Base-by-base conservation (phyloP, 1,140 invertebrate genomes). In the Harlomillsia oculata region DNA sequence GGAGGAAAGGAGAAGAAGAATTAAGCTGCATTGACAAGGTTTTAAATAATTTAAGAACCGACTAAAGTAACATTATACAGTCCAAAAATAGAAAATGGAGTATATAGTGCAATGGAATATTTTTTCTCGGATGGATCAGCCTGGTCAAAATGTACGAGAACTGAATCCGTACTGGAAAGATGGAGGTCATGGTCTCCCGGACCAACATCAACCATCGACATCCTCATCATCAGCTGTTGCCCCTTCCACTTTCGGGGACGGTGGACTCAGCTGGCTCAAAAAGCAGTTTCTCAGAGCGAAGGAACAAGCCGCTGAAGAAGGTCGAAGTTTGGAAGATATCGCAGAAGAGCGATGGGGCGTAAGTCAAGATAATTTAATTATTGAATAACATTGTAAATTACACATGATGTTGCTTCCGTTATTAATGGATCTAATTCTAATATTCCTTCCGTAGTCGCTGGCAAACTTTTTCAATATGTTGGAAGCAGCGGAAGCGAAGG, bases 111-210 rank as follows among this genome's bases (percentile, higher is more conserved):
- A n/a, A n/a, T n/a, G n/a, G n/a, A n/a, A n/a, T n/a, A n/a, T n/a
- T n/a, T n/a, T n/a, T n/a, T n/a, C n/a, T n/a, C n/a, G n/a, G n/a
- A n/a, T n/a, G n/a, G n/a, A n/a, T 39, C 54, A 88, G 77, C 82
- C 83, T 34, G 81, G 82, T 2, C 82, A 82, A 59, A 83, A 82
- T 67, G 70, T 67, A 2, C 75, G 79, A 66, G 91, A 96, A 75
- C 72, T 93, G 41, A 97, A 97, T 78, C 90, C 89, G 1, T 88
- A 91, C 70, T 94, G 89, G 88, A 90, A 88, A 76, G 75, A 85
- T 72, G 87, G 86, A 53, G 90, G 90, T 11, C 80, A 76, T 41
- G 90, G 90, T 14, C 69, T 94, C 50, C 89, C 85, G 23, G 63
- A 56, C 41, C 62, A 49, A 65, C 68, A 69, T 65, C 69, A 45